Percentiles rank a stretch among this genome's conserved stretches.
Evolutionary conservation across 2,113 vertebrate species (phyloP).

Genomic region (Alethe castanea): DNA sequence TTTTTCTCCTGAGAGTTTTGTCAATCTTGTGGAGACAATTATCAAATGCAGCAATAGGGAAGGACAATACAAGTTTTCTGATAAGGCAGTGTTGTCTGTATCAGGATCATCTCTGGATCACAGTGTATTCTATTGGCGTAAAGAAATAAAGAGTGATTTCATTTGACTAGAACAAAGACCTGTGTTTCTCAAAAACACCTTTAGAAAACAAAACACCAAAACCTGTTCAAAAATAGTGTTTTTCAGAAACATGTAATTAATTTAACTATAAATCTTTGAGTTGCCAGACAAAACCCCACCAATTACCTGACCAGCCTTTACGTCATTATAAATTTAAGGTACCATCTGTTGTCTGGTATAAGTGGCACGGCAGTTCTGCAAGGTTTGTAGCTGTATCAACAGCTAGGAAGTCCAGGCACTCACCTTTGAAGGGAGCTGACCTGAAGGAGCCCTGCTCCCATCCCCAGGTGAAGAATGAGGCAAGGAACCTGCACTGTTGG

Average conservation of each 20-base stretch:
- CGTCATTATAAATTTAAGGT: neutral
- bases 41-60: neutral
- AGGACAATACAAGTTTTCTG: neutral
- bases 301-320: neutral
- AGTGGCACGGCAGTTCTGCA: neutral
- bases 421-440: neutral
- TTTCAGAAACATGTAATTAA: neutral
- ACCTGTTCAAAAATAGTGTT: neutral
- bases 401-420: neutral
- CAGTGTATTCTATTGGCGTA: neutral
- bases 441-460: neutral
- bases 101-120: neutral
- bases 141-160: neutral
- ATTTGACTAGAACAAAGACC: neutral
- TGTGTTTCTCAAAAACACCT: neutral
- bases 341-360: fast-evolving
- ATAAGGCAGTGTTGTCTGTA: neutral
- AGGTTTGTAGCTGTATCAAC: neutral
- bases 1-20: neutral
- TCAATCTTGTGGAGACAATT: neutral
- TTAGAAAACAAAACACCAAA: neutral
- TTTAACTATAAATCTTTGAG: neutral
- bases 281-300: neutral
- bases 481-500: neutral
- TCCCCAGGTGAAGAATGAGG: neutral